Conservation (phyloP, 2,113 vertebrate species). For the Brachionichthys hirsutus region DNA sequence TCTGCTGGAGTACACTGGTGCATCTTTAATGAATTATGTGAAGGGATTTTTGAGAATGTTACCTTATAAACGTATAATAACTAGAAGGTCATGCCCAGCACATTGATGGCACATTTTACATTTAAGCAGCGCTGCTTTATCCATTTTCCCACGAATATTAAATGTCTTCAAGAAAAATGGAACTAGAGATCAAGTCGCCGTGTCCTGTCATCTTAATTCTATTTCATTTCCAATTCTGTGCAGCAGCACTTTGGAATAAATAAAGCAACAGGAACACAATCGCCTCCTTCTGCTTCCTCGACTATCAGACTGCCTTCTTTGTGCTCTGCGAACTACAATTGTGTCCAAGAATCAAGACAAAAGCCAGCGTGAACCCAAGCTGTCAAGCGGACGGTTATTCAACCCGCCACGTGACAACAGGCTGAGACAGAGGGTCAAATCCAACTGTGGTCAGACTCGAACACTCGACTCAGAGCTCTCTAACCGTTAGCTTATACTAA, state of each 20-base stretch:
- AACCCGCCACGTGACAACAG: constrained; percentile 49
- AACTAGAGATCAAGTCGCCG: constrained; percentile 1
- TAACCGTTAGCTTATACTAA: constrained; percentile 61
- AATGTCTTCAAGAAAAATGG: not conserved
- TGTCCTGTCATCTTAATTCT: constrained; percentile 23
- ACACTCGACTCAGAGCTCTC: constrained; percentile 55
- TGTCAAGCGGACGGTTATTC: constrained; percentile 46
- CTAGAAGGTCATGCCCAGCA: no score
- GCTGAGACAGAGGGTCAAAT: constrained; percentile 40
- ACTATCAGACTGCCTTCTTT: no score
- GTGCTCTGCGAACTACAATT: no score
- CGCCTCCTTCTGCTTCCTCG: not conserved
- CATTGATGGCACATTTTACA: accelerated
- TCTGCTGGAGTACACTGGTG: constrained; percentile 3
- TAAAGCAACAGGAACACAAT: not conserved
- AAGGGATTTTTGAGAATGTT: no score
- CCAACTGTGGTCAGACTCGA: constrained; percentile 37
- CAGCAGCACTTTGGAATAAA: constrained; percentile 1
- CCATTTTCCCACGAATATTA: no score
- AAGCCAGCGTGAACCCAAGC: constrained; percentile 2
- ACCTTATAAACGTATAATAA: no score
- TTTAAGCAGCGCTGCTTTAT: not conserved
- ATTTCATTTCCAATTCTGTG: constrained; percentile 12
- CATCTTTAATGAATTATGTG: no score
- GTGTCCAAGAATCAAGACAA: not conserved